Evolutionary conservation across 1,140 invertebrate genomes (phyloP).

Genomic region (Pseudachorutes palmiensis): DNA sequence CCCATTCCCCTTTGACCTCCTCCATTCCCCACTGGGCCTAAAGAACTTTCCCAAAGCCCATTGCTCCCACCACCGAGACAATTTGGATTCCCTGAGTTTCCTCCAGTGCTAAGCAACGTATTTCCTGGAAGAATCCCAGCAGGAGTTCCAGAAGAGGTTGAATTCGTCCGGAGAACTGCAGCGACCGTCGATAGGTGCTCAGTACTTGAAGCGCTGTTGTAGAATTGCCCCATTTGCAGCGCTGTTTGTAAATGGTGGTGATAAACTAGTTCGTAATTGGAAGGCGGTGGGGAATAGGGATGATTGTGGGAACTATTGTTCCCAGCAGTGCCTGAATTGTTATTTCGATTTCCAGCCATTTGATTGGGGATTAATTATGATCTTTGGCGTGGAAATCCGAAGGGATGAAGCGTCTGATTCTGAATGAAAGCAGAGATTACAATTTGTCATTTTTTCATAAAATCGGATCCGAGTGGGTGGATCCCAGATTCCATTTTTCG

Average conservation of each 20-base stretch:
- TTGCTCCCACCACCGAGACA: not conserved
- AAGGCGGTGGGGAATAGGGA: not conserved
- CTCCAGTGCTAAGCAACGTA: too few relatives aligned
- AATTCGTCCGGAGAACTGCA: not conserved
- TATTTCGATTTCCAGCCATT: too few relatives aligned
- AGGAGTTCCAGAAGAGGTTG: not conserved
- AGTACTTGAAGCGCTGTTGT: slow-evolving; percentile 18
- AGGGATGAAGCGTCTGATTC: too few relatives aligned
- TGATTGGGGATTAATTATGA: too few relatives aligned
- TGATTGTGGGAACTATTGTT: not conserved
- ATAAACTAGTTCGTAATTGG: slow-evolving; percentile 32
- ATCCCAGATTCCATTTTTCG: not conserved
- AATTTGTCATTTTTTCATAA: not conserved
- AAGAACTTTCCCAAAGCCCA: not conserved
- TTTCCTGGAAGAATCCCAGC: not conserved
- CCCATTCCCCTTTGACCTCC: slow-evolving; percentile 17
- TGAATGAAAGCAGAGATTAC: too few relatives aligned
- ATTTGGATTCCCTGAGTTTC: too few relatives aligned
- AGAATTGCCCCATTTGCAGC: slow-evolving; percentile 38
- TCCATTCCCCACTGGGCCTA: not conserved
- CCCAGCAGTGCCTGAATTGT: not conserved
- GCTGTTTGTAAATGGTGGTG: slow-evolving; percentile 33
- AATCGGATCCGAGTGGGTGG: not conserved
- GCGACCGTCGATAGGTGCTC: not conserved
- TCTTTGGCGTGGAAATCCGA: too few relatives aligned